A percentile compares a stretch with the other conserved stretches of the same genome.
These are phyloP conservation scores for Eira barbara DNA, from an alignment of 2,113 vertebrate genomes.

Conservation along the genomic window DNA sequence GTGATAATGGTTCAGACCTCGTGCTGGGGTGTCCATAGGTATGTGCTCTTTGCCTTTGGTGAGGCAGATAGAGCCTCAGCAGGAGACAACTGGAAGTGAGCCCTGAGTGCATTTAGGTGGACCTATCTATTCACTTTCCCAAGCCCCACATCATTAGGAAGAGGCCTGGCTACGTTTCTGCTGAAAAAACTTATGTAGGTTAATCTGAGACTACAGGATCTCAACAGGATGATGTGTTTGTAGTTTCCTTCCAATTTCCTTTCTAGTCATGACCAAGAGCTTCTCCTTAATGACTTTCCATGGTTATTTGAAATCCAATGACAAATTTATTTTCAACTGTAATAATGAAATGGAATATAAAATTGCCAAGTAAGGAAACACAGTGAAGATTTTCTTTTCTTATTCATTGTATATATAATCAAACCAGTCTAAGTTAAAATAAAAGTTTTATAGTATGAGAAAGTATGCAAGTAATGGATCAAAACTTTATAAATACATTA, in stretches of 20 bases:
- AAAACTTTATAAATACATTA: neutral
- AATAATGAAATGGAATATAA: neutral
- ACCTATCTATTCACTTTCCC: neutral
- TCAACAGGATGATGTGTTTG: neutral
- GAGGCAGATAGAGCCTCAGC: neutral
- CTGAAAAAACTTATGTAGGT: neutral
- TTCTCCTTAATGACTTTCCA: neutral
- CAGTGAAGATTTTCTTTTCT: neutral
- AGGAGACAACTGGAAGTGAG: neutral
- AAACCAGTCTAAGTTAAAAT: neutral
- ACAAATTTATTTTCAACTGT: neutral
- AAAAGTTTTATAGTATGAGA: neutral
- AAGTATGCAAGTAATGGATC: neutral
- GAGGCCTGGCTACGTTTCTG: neutral
- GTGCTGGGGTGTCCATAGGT: neutral
- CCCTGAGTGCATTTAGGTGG: neutral
- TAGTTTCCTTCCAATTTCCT: neutral
- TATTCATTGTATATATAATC: neutral
- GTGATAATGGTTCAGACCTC: neutral
- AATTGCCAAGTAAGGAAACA: slow-evolving; percentile 1
- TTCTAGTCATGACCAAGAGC: neutral
- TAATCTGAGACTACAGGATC: neutral
- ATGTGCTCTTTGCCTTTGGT: neutral
- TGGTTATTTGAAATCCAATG: neutral
- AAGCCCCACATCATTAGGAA: neutral